Conservation (phyloP, 2,888 invertebrate genomes). For the Tipula confusa region DNA sequence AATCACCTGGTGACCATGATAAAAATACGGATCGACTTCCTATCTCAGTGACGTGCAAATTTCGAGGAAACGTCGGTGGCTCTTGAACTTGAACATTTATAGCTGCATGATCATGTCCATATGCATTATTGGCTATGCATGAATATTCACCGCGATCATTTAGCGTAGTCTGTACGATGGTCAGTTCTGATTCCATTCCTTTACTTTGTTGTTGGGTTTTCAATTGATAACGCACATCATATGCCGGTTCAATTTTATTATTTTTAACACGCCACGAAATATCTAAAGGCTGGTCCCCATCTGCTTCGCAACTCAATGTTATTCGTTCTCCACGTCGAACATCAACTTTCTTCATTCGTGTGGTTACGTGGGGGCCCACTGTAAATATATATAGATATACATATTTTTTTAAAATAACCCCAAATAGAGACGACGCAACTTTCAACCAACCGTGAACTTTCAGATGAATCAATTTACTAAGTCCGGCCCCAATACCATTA, state of each 20-base stretch:
- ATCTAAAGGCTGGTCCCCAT: slow-evolving; percentile 54
- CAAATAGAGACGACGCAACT: neutral
- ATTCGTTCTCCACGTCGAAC: slow-evolving; percentile 54
- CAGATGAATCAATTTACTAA: slow-evolving; percentile 59
- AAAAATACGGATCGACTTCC: slow-evolving; percentile 56
- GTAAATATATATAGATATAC: neutral
- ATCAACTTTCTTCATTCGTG: slow-evolving; percentile 51
- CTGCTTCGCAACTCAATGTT: slow-evolving; percentile 53
- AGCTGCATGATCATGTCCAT: slow-evolving; percentile 55
- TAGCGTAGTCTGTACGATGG: slow-evolving; percentile 53
- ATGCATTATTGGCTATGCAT: slow-evolving; percentile 59
- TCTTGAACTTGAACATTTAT: slow-evolving; percentile 54
- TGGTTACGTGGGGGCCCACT: slow-evolving; percentile 54
- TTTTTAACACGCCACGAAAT: slow-evolving; percentile 53
- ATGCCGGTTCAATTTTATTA: slow-evolving; percentile 52
- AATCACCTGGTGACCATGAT: slow-evolving; percentile 54
- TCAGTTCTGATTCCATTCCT: slow-evolving; percentile 55
- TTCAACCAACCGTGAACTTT: slow-evolving; percentile 56
- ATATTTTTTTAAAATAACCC: slow-evolving; percentile 28
- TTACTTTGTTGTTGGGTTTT: slow-evolving; percentile 47
- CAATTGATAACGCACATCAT: slow-evolving; percentile 51
- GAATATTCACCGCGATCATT: slow-evolving; percentile 58
- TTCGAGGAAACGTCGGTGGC: slow-evolving; percentile 58
- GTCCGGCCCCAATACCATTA: slow-evolving; percentile 59
- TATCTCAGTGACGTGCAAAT: slow-evolving; percentile 55